These are phyloP conservation scores for Phaethornis superciliosus DNA, from an alignment of 2,113 vertebrate species.

Conservation along the genomic window DNA sequence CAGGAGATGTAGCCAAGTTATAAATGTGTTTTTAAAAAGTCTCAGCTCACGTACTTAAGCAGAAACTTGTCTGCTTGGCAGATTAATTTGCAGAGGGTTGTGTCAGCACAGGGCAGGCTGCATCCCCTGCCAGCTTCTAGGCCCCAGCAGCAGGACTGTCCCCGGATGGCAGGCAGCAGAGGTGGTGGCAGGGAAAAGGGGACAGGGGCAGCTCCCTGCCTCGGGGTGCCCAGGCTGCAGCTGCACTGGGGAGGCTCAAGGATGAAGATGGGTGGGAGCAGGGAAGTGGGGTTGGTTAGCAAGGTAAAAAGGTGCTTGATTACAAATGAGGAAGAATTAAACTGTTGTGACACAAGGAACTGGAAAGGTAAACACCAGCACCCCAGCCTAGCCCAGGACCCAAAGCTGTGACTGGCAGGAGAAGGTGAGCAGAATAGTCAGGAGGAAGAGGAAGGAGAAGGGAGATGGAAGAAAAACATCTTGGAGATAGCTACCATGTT, in stretches of 20 bases:
- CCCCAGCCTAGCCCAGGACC: not conserved
- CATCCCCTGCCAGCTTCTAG: not conserved
- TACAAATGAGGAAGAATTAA: not conserved
- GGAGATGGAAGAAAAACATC: not conserved
- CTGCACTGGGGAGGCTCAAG: accelerated
- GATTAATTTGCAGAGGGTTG: not conserved
- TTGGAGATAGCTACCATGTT: not conserved
- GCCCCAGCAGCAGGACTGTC: not conserved
- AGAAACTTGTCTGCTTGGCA: not conserved
- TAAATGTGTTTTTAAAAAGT: constrained; percentile 22
- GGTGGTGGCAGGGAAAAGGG: not conserved
- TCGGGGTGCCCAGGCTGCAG: not conserved
- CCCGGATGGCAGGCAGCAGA: not conserved
- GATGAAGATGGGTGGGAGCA: not conserved
- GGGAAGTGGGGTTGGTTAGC: not conserved
- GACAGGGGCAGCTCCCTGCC: not conserved
- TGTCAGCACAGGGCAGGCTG: not conserved
- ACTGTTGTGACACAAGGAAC: not conserved
- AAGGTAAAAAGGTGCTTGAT: not conserved
- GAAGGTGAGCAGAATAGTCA: not conserved
- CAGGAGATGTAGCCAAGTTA: not conserved
- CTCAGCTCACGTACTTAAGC: not conserved
- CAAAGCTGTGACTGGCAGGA: not conserved
- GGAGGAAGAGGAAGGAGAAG: not conserved
- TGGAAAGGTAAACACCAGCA: not conserved